These are phyloP conservation scores for Dunckerocampus dactyliophorus DNA, from an alignment of 2,113 vertebrate genomes.

Conservation along the genomic window DNA sequence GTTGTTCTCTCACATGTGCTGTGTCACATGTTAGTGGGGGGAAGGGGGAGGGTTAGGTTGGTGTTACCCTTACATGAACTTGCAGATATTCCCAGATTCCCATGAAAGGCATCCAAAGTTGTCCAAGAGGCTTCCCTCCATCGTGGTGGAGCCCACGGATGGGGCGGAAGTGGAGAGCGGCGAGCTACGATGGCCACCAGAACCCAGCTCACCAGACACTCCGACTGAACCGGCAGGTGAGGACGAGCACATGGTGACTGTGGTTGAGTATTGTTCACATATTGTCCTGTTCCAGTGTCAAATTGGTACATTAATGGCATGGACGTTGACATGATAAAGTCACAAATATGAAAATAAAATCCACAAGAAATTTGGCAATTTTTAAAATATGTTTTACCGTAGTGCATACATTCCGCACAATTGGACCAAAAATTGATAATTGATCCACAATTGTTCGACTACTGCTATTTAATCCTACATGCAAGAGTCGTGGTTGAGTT, in stretches of 20 bases:
- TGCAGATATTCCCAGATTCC: conserved; percentile 79
- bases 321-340: too few relatives aligned
- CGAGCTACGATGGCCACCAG: conserved; percentile 88
- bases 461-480: too few relatives aligned
- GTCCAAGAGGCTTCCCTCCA: conserved; percentile 84
- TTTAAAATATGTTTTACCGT: too few relatives aligned
- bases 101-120: conserved; percentile 82
- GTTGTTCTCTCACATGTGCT: conserved; percentile 13
- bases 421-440: too few relatives aligned
- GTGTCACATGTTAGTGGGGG: neutral
- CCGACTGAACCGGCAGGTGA: conserved; percentile 39
- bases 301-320: too few relatives aligned
- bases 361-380: too few relatives aligned
- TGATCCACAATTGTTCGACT: too few relatives aligned
- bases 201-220: conserved; percentile 74
- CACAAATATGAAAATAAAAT: too few relatives aligned
- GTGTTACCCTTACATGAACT: conserved; percentile 40
- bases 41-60: neutral
- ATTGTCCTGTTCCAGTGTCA: too few relatives aligned
- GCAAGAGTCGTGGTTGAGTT: too few relatives aligned
- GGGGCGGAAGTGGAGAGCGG: conserved; percentile 83
- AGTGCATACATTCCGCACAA: too few relatives aligned
- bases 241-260: neutral
- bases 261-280: too few relatives aligned
- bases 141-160: conserved; percentile 84